Base-by-base conservation (phyloP, 2,888 invertebrate genomes). In the Nomada ruficornis region DNA sequence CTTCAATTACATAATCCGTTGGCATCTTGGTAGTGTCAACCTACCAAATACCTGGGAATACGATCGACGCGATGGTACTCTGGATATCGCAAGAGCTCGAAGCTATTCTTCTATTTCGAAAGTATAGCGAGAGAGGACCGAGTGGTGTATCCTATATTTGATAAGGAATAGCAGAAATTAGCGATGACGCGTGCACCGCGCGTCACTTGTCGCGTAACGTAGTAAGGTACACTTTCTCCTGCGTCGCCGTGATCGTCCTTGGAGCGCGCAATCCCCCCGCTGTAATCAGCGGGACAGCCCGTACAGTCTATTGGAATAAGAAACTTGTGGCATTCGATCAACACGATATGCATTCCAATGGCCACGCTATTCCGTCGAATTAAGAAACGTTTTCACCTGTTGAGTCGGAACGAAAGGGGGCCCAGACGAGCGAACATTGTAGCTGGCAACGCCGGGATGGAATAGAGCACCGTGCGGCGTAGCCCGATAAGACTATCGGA, bases 181-280 rank as follows among this genome's bases (percentile, higher is more conserved):
- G 23, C 62, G 63, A 73, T 70, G 85, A 77, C 77, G 80, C 80
- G 70, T 42, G 42, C 70, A 55, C 42, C 26, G 65, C 65, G 69
- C 54, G 73, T 55, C 54, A 20, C 15, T 23, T 23, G 64, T 29
- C 72, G 54, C 63, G 74, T 23, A 7, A 57, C 20, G 20, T 57
- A 20, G 57, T 57, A 57, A 23, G 20, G 20, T 74, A 68, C 64
- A 87, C 87, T 87, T 87, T 87, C 87, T 87, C 87, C 77, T 52
- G 57, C 77, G 73, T 74, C 74, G 73, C 79, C 83, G 76, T 29
- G 74, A 67, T 55, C 81, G 88, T 85, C 87, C 88, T 87, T 87
- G 86, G 72, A 70, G 54, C 62, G 52, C 68, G 64, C 68, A 54
- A 60, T 54, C 7, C 54, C 36, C 23, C 47, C 50, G n/a, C 63